Conservation (phyloP, 2,113 vertebrate species). For the Anser cygnoides region DNA sequence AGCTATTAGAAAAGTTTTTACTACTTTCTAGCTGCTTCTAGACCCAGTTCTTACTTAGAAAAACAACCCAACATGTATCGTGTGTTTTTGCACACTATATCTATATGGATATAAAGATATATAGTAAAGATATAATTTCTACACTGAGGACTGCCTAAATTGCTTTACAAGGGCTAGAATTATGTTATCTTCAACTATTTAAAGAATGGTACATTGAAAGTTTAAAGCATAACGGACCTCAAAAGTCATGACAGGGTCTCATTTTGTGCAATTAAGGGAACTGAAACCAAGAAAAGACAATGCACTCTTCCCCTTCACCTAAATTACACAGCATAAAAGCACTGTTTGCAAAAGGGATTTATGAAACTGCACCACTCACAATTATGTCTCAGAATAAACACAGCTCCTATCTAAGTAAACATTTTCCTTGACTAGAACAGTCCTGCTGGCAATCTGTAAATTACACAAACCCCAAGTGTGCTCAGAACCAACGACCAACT, state of each 20-base stretch:
- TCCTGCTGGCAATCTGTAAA: neutral
- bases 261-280: neutral
- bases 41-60: neutral
- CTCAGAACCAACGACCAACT: neutral
- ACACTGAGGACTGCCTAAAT: neutral
- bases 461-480: neutral
- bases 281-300: neutral
- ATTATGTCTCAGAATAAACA: constrained; percentile 45
- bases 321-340: neutral
- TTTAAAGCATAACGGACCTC: neutral
- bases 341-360: neutral
- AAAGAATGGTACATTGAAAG: neutral
- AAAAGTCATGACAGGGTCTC: neutral
- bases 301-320: neutral
- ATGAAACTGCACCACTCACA: neutral
- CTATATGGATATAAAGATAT: neutral
- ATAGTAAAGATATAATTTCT: neutral
- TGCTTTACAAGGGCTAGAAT: neutral
- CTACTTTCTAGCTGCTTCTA: neutral
- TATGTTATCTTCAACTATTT: neutral
- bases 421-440: neutral
- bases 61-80: neutral
- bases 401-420: neutral
- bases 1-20: neutral
- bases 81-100: neutral